Conservation (phyloP, 2,888 invertebrate species). For the Anthrax anthrax region DNA sequence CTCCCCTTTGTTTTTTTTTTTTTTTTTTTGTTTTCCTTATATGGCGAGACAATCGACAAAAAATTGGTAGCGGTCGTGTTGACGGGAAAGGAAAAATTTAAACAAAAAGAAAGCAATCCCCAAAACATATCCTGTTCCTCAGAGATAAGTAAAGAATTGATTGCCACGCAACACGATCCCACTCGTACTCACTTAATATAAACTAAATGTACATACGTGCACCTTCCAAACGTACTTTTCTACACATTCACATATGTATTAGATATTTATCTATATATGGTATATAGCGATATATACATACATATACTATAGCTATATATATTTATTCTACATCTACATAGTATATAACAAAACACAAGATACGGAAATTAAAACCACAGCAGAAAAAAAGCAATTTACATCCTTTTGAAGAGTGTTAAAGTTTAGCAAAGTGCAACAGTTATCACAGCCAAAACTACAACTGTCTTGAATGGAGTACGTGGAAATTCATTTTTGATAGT, state of each 20-base stretch:
- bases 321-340: too few species aligned
- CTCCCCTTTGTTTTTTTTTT: background rate
- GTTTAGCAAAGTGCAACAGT: background rate
- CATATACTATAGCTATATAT: too few species aligned
- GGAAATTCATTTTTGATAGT: too few species aligned
- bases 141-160: conserved; percentile 1
- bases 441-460: background rate
- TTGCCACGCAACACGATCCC: conserved; percentile 2
- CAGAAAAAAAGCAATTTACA: background rate
- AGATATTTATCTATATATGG: too few species aligned
- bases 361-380: background rate
- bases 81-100: background rate
- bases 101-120: background rate
- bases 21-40: background rate
- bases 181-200: background rate
- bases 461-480: too few species aligned
- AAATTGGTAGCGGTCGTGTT: conserved; percentile 1
- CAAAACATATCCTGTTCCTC: background rate
- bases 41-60: background rate
- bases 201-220: too few species aligned
- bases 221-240: too few species aligned
- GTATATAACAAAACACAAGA: background rate
- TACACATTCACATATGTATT: too few species aligned
- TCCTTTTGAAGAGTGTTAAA: background rate
- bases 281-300: too few species aligned